Evolutionary conservation across 1,140 invertebrate species (phyloP), one percentile per base, ranked within the genome.

Genomic region (Grapholita molesta): DNA sequence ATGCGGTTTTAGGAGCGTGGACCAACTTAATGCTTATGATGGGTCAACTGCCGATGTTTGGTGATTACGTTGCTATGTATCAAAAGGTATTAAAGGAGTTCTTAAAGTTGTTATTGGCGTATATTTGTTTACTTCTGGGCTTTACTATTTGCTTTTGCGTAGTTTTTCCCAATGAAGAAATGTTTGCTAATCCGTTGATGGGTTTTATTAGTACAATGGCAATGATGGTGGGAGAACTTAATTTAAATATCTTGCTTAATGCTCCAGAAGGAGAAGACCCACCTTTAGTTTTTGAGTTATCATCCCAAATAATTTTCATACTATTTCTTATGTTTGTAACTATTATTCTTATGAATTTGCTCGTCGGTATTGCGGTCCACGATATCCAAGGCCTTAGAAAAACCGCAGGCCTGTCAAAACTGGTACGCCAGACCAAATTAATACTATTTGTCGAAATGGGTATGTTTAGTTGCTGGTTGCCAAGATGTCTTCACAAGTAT

Each of bases 181-280:
- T 94, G 67, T 95, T 95, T 78, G 92, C 92, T 0, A 93, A 94
- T 85, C 92, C 93, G 5, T 84, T 94, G 32, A 93, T 93, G 68
- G 92, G 92, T 0, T 89, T 94, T 8, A 94, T 95, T 11, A 95
- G 94, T 79, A 94, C 94, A 0, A 73, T 95, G 8, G 94, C 95
- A 0, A 95, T 95, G 94, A 95, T 95, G 94, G 94, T 94, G 1
- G 95, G 95, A 0, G 95, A 95, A 73, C 74, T 95, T 6, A 94
- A 95, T 75, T 93, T 95, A 67, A 94, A 94, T 70, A 93, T 93
- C 33, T 78, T 95, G 2, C 93, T 94, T 15, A 94, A 93, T 64
- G 93, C 94, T 65, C 87, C 93, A 6, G 88, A 81, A 18, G 68
- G 80, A 9, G 85, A 89, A 18, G 88, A 89, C 61, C 85, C 87